These are phyloP conservation scores for Fragum sueziense DNA, from an alignment of 2,888 invertebrate species.

Conservation along the genomic window DNA sequence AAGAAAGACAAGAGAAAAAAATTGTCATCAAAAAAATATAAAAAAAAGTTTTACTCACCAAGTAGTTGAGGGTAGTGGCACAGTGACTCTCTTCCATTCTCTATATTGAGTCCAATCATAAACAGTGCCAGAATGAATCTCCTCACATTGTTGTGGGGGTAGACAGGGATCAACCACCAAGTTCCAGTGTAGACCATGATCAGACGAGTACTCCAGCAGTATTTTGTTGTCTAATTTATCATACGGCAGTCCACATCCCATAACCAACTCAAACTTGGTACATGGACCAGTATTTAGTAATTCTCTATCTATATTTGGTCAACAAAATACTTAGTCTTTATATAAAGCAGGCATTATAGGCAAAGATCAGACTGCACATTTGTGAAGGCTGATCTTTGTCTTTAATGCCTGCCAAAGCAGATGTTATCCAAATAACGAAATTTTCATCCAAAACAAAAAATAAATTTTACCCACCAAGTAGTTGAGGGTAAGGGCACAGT, in stretches of 20 bases:
- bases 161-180: constrained; percentile 80
- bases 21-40: too few species aligned
- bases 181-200: constrained; percentile 82
- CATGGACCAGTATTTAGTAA: too few species aligned
- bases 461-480: constrained; percentile 79
- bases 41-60: constrained; percentile 69
- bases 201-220: constrained; percentile 81
- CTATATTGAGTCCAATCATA: constrained; percentile 79
- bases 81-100: constrained; percentile 81
- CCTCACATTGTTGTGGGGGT: constrained; percentile 78
- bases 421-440: too few species aligned
- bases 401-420: too few species aligned
- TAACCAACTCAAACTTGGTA: constrained; percentile 82
- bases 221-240: constrained; percentile 72
- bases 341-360: too few species aligned
- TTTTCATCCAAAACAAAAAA: too few species aligned
- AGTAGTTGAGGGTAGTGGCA: constrained; percentile 79
- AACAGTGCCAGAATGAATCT: constrained; percentile 79
- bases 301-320: too few species aligned
- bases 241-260: constrained; percentile 80
- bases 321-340: too few species aligned
- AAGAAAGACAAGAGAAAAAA: too few species aligned
- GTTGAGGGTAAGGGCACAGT: constrained; percentile 79
- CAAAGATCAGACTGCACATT: too few species aligned
- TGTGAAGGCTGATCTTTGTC: too few species aligned